These are phyloP conservation scores for Muraenolepis orangiensis DNA, from an alignment of 2,797 vertebrate species.

Conservation along the genomic window DNA sequence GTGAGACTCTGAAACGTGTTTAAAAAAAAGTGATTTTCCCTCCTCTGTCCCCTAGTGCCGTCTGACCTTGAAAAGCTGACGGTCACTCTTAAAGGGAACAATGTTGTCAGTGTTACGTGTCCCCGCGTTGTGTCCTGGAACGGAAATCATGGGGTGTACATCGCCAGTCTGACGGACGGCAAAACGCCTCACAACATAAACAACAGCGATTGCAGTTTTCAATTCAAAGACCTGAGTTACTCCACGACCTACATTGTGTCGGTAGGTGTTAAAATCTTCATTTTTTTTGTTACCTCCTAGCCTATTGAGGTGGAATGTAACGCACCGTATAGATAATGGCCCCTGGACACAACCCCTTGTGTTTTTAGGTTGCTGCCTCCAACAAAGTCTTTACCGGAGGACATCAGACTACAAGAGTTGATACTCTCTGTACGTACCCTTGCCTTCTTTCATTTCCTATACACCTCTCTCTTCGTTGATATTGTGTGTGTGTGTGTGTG, in stretches of 20 bases:
- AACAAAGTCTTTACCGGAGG: fast-evolving
- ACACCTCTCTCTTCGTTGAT: too few relatives aligned
- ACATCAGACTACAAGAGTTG: fast-evolving
- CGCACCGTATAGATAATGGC: not conserved
- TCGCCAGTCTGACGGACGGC: fast-evolving
- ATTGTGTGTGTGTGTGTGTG: not conserved
- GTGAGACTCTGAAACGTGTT: not conserved
- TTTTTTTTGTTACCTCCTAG: too few relatives aligned
- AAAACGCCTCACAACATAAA: fast-evolving
- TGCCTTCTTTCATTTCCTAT: not conserved
- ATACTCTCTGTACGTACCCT: conserved; percentile 39
- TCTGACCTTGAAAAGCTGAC: fast-evolving
- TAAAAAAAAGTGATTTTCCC: not conserved
- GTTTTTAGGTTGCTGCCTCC: conserved; percentile 21
- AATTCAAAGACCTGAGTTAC: conserved; percentile 55
- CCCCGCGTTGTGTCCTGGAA: fast-evolving
- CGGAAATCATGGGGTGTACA: fast-evolving
- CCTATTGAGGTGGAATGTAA: not conserved
- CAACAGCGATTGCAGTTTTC: fast-evolving
- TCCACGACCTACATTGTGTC: conserved; percentile 31
- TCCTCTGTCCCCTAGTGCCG: conserved; percentile 18
- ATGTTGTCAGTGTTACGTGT: not conserved
- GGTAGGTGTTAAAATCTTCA: conserved; percentile 59
- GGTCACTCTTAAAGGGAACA: fast-evolving
- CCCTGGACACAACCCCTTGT: not conserved